phyloP scores from a whole-genome alignment of 2,888 invertebrate species.

The Deilephila porcellus region DNA sequence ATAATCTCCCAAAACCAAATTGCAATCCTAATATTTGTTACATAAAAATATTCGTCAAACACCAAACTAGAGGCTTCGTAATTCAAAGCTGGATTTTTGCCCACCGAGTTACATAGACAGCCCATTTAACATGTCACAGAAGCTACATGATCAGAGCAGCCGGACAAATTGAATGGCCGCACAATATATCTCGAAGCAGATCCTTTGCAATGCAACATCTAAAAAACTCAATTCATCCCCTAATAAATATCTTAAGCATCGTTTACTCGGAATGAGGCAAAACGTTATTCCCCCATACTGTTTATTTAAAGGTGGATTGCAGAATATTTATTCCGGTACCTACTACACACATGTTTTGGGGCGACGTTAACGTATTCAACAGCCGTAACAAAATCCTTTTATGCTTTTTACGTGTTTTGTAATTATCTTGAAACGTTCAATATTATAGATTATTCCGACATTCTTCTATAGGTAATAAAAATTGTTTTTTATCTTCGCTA shows the following conservation, averaged over 20 bases:
- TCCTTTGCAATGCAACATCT: conserved; percentile 60
- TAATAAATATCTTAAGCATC: conserved; percentile 83
- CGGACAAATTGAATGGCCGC: conserved; percentile 33
- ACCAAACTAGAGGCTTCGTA: too few relatives aligned
- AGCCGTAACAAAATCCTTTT: conserved; percentile 31
- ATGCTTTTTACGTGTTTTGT: conserved; percentile 17
- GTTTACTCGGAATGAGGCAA: conserved; percentile 81
- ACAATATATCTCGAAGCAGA: conserved; percentile 47
- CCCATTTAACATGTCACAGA: conserved; percentile 1
- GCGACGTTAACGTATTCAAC: conserved; percentile 32
- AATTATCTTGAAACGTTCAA: conserved; percentile 7
- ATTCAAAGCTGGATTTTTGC: too few relatives aligned
- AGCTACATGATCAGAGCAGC: conserved; percentile 6
- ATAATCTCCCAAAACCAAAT: too few relatives aligned
- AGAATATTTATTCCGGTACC: conserved; percentile 76
- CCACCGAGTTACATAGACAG: too few relatives aligned
- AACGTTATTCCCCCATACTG: conserved; percentile 79
- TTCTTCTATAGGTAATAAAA: conserved; percentile 8
- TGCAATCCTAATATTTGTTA: too few relatives aligned
- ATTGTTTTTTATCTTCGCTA: background rate
- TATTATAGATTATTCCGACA: background rate
- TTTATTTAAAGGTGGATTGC: conserved; percentile 84
- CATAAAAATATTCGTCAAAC: too few relatives aligned
- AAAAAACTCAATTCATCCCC: conserved; percentile 78
- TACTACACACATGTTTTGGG: conserved; percentile 58